phyloP scores from a whole-genome alignment of 2,888 invertebrate species.

The Patella pellucida region DNA sequence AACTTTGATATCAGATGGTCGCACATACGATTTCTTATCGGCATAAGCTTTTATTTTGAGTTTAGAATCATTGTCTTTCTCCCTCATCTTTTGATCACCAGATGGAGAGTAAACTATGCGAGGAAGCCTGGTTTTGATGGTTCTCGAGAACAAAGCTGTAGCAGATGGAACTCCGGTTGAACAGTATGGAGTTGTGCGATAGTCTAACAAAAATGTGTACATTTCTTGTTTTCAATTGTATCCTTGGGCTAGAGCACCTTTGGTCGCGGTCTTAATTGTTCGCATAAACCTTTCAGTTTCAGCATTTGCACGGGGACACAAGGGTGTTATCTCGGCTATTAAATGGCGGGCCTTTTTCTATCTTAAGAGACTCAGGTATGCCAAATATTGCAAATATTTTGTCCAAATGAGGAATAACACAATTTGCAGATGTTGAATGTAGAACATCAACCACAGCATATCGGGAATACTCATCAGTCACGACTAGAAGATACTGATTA shows the following conservation, averaged over 20 bases:
- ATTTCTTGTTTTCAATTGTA: slow-evolving; percentile 17
- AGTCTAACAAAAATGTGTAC: slow-evolving; percentile 12
- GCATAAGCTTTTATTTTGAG: slow-evolving; percentile 13
- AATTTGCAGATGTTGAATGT: slow-evolving; percentile 7
- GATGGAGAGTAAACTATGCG: neutral
- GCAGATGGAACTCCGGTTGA: slow-evolving; percentile 5
- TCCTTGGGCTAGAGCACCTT: slow-evolving; percentile 3
- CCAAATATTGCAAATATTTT: slow-evolving; percentile 27
- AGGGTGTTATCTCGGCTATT: neutral
- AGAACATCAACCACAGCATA: slow-evolving; percentile 24
- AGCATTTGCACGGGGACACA: slow-evolving; percentile 18
- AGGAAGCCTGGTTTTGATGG: neutral
- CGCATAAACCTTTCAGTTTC: slow-evolving; percentile 16
- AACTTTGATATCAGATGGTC: slow-evolving; percentile 6
- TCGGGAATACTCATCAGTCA: slow-evolving; percentile 31
- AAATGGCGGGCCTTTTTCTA: slow-evolving; percentile 25
- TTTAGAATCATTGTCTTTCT: neutral
- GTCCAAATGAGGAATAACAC: slow-evolving; percentile 28
- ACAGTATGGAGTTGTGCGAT: slow-evolving; percentile 15
- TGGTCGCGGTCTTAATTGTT: slow-evolving; percentile 9
- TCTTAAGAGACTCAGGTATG: slow-evolving; percentile 21
- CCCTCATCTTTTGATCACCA: slow-evolving; percentile 1
- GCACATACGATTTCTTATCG: slow-evolving; percentile 16
- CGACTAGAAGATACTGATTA: slow-evolving; percentile 26
- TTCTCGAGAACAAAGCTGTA: neutral